phyloP scores from a whole-genome alignment of 2,797 vertebrate genomes.

The Otolemur crassicaudatus region DNA sequence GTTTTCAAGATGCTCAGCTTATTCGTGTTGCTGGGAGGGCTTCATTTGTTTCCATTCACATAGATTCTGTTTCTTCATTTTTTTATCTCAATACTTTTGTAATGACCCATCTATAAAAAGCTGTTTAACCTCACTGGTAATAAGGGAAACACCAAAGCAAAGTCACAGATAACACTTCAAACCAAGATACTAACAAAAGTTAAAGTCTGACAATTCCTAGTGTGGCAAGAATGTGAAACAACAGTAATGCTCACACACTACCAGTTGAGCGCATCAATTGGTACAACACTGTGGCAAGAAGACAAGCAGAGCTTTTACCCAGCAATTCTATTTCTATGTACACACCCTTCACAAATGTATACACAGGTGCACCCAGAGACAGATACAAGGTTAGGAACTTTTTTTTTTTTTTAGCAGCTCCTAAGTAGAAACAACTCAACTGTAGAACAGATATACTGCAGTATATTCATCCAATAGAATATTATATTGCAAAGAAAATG shows the following conservation, averaged over 20 bases:
- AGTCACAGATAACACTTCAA: background rate
- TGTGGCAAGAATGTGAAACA: background rate
- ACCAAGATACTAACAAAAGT: slow-evolving; percentile 2
- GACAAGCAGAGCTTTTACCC: background rate
- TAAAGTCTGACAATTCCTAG: background rate
- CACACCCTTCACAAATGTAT: background rate
- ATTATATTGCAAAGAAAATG: background rate
- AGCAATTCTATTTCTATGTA: background rate
- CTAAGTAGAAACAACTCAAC: slow-evolving; percentile 35
- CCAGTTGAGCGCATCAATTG: background rate
- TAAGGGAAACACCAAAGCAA: background rate
- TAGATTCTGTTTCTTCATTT: no score
- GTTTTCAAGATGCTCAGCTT: no score
- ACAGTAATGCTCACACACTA: background rate
- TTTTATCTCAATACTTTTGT: no score
- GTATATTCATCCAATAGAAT: background rate
- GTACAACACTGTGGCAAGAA: background rate
- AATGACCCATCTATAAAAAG: background rate
- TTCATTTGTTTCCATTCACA: no score
- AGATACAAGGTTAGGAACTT: background rate
- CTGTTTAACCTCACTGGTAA: background rate
- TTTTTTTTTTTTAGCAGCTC: background rate
- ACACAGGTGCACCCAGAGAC: background rate
- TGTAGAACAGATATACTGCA: background rate
- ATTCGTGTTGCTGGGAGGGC: no score